Evolutionary conservation across 2,797 vertebrate genomes (phyloP).

Genomic region (Pseudomugil tenellus): DNA sequence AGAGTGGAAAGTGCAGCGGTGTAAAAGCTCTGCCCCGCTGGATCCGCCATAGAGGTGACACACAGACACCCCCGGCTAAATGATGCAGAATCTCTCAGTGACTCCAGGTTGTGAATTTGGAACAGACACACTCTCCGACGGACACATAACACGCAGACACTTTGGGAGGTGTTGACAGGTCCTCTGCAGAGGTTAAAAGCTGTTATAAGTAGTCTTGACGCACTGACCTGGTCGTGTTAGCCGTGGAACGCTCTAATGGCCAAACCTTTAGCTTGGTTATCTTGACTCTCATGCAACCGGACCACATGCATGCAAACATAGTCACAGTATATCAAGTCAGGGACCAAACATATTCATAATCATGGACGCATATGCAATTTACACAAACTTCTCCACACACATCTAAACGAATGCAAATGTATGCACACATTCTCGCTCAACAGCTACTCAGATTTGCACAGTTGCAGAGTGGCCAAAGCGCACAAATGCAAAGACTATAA

Average conservation of each 20-base stretch:
- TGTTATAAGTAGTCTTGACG: slow-evolving; percentile 64
- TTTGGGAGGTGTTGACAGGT: slow-evolving; percentile 70
- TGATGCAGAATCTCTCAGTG: slow-evolving; percentile 69
- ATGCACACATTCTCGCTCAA: neutral
- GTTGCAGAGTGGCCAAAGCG: slow-evolving; percentile 42
- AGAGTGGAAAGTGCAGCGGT: slow-evolving; percentile 58
- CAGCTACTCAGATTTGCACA: slow-evolving; percentile 33
- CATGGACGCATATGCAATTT: slow-evolving; percentile 10
- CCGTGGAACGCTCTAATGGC: slow-evolving; percentile 50
- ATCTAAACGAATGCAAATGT: neutral
- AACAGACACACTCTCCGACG: slow-evolving; percentile 31
- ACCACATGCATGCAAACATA: slow-evolving; percentile 41
- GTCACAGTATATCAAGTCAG: neutral
- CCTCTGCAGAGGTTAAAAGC: slow-evolving; percentile 79
- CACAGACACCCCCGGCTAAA: slow-evolving; percentile 68
- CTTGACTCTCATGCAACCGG: slow-evolving; percentile 17
- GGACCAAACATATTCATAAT: slow-evolving; percentile 9
- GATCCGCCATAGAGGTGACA: slow-evolving; percentile 68
- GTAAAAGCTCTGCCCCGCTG: slow-evolving; percentile 58
- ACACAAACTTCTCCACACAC: slow-evolving; percentile 1
- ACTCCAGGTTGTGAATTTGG: slow-evolving; percentile 47
- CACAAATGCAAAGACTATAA: slow-evolving; percentile 37
- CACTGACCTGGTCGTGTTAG: slow-evolving; percentile 33
- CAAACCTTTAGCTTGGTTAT: slow-evolving; percentile 47
- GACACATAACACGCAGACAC: slow-evolving; percentile 42